Evolutionary conservation across 2,797 vertebrate species (phyloP).

Genomic region (Falco novaeseelandiae): DNA sequence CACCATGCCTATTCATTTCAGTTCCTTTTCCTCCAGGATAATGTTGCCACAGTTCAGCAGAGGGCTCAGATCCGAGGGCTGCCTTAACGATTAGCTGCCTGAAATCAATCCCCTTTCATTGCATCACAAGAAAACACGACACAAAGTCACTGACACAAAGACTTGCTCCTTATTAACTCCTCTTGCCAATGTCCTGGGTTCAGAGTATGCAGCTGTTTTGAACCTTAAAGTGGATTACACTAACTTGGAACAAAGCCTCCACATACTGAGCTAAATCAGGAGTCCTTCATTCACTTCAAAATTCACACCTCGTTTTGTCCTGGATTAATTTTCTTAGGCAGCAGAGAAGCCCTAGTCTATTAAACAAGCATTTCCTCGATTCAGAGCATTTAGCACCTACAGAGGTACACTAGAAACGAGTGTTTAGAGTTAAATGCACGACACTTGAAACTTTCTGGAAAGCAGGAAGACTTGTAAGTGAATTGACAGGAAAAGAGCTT

Average conservation of each 20-base stretch:
- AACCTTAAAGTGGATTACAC: background rate
- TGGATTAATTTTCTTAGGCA: conserved; percentile 28
- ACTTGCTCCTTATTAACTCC: background rate
- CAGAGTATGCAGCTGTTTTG: background rate
- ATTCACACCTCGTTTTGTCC: conserved; percentile 47
- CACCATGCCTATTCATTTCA: background rate
- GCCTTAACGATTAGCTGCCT: background rate
- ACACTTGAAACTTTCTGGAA: conserved; percentile 15
- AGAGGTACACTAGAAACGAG: background rate
- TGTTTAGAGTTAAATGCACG: background rate
- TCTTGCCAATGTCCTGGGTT: background rate
- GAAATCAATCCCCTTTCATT: background rate
- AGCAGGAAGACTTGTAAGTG: background rate
- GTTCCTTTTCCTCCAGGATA: background rate
- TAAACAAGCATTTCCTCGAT: background rate
- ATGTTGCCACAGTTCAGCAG: background rate
- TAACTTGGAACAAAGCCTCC: conserved; percentile 17
- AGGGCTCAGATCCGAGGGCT: background rate
- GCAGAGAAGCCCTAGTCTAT: background rate
- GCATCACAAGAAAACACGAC: background rate
- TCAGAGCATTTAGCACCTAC: background rate
- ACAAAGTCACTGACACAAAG: background rate
- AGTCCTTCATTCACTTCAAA: conserved; percentile 30
- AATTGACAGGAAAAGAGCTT: background rate
- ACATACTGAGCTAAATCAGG: background rate